Evolutionary conservation across 2,113 vertebrate species (phyloP).

Genomic region (Empidonax traillii): DNA sequence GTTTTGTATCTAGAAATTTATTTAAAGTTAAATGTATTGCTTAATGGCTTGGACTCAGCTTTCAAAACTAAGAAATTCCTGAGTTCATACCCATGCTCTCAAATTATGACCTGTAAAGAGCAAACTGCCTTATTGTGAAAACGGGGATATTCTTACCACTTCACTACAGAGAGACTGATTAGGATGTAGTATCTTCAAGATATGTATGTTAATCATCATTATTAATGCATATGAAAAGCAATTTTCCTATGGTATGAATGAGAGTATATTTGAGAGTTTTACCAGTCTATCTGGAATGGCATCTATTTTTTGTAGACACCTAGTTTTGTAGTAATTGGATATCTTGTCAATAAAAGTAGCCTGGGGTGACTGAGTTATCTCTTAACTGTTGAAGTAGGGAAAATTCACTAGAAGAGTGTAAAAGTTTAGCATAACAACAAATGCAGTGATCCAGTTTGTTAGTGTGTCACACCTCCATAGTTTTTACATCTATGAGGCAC

Average conservation of each 20-base stretch:
- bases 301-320: neutral
- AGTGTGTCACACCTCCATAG: neutral
- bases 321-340: neutral
- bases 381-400: neutral
- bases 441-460: neutral
- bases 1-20: neutral
- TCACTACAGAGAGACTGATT: neutral
- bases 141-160: neutral
- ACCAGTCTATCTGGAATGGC: neutral
- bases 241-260: neutral
- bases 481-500: neutral
- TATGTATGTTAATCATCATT: neutral
- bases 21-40: neutral
- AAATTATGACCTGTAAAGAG: neutral
- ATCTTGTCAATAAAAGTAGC: neutral
- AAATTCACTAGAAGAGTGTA: neutral
- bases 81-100: neutral
- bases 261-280: neutral
- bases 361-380: neutral
- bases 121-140: neutral
- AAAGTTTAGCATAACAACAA: neutral
- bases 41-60: neutral
- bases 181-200: neutral
- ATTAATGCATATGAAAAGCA: neutral
- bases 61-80: neutral